Percentiles rank a stretch among this genome's conserved stretches.
phyloP scores from a whole-genome alignment of 2,888 invertebrate species.

The Iselma pallidipennis region DNA sequence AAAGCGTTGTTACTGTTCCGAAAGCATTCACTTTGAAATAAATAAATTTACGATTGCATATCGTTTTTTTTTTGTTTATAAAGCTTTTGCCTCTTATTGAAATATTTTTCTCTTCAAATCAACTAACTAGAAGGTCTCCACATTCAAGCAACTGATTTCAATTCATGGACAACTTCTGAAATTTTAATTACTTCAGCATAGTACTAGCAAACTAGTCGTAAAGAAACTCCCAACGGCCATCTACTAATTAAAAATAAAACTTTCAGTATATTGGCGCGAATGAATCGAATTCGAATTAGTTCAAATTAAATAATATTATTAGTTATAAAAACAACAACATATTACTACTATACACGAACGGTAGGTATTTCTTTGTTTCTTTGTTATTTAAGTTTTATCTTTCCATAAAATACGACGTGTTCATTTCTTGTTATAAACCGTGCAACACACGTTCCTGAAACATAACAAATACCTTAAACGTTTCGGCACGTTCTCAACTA shows the following conservation, averaged over 20 bases:
- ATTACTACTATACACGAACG: background rate
- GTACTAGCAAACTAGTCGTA: slow-evolving; percentile 7
- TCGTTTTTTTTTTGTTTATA: background rate
- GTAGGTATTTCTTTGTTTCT: background rate
- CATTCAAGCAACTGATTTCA: slow-evolving; percentile 11
- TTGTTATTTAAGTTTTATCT: background rate
- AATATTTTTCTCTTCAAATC: too few species aligned
- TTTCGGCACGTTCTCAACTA: slow-evolving; percentile 27
- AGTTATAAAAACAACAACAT: background rate
- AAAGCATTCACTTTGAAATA: background rate
- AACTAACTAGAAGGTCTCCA: too few species aligned
- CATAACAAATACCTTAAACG: slow-evolving; percentile 29
- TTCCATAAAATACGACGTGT: slow-evolving; percentile 19
- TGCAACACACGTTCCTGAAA: slow-evolving; percentile 26
- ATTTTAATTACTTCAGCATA: slow-evolving; percentile 18
- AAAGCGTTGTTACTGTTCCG: too few species aligned
- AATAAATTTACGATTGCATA: background rate
- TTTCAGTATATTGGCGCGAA: background rate
- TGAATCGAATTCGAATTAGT: background rate
- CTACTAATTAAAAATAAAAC: slow-evolving; percentile 12
- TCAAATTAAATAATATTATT: background rate
- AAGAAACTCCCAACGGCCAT: slow-evolving; percentile 14
- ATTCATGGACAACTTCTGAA: slow-evolving; percentile 6
- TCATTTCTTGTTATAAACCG: slow-evolving; percentile 25
- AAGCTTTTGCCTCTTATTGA: too few species aligned